Conservation (phyloP, 2,888 invertebrate genomes). For the Phrixothrix hirtus region DNA sequence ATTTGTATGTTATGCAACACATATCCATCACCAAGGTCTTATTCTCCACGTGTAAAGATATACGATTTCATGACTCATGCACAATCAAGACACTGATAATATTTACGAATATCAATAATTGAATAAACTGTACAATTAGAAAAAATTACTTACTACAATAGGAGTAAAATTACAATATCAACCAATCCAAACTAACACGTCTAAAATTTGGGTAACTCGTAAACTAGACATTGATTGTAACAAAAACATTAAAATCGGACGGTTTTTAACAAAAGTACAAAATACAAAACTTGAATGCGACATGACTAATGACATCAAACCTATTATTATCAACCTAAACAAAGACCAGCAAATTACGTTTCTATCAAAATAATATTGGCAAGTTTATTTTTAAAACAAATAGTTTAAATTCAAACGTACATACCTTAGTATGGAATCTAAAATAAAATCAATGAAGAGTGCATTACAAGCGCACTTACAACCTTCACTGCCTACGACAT, state of each 20-base stretch:
- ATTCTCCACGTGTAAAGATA: constrained; percentile 21
- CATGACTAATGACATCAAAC: constrained; percentile 24
- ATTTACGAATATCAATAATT: neutral
- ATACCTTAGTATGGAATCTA: neutral
- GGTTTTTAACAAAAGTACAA: no score
- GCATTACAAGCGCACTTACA: constrained; percentile 19
- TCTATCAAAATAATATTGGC: neutral
- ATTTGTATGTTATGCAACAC: constrained; percentile 21
- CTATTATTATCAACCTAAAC: constrained; percentile 26
- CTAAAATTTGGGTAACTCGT: no score
- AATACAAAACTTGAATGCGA: neutral
- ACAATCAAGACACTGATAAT: neutral
- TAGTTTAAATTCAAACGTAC: no score
- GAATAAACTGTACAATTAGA: no score
- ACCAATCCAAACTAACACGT: no score
- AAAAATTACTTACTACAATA: no score
- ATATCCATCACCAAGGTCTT: constrained; percentile 18
- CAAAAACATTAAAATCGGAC: no score
- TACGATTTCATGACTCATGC: constrained; percentile 11
- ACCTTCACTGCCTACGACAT: constrained; percentile 16
- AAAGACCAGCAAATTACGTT: constrained; percentile 1
- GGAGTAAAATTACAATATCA: no score
- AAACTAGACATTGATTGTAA: no score
- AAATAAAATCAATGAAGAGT: constrained; percentile 20
- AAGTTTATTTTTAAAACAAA: no score